Conservation (phyloP, 2,113 vertebrate genomes). For the Sminthopsis crassicaudata region DNA sequence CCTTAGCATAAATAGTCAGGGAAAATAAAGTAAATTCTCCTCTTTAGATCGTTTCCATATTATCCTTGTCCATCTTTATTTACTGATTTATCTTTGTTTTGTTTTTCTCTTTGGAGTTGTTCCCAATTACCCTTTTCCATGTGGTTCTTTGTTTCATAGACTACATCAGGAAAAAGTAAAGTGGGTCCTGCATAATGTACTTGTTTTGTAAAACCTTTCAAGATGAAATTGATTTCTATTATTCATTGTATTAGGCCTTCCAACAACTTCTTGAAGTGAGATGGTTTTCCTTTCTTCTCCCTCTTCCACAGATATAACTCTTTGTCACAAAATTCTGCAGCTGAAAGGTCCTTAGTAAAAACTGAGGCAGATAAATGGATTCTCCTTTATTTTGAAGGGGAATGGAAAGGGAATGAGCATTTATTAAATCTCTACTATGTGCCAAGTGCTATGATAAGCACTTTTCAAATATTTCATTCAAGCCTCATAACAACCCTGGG, state of each 20-base stretch:
- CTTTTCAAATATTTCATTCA: not conserved
- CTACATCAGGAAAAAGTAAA: not conserved
- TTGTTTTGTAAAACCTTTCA: not conserved
- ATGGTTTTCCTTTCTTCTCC: not conserved
- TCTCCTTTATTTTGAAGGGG: not conserved
- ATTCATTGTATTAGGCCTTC: rapidly evolving
- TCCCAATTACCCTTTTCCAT: not conserved
- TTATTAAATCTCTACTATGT: not conserved
- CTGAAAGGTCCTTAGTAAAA: not conserved
- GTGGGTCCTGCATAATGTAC: too few species aligned
- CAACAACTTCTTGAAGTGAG: not conserved
- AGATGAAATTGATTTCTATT: not conserved
- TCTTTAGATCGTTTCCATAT: not conserved
- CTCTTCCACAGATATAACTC: not conserved
- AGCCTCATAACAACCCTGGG: not conserved
- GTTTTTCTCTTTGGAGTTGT: not conserved
- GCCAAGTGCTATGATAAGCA: not conserved
- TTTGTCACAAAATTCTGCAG: not conserved
- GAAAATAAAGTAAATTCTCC: not conserved
- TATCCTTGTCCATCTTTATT: not conserved
- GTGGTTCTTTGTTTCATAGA: not conserved
- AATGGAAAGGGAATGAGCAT: not conserved
- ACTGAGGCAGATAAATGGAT: not conserved
- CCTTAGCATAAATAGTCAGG: not conserved
- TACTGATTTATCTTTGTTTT: not conserved